A percentile compares a stretch with the other conserved stretches of the same genome.
These are phyloP conservation scores for Poicephalus gulielmi DNA, from an alignment of 2,113 vertebrate genomes.

Conservation along the genomic window DNA sequence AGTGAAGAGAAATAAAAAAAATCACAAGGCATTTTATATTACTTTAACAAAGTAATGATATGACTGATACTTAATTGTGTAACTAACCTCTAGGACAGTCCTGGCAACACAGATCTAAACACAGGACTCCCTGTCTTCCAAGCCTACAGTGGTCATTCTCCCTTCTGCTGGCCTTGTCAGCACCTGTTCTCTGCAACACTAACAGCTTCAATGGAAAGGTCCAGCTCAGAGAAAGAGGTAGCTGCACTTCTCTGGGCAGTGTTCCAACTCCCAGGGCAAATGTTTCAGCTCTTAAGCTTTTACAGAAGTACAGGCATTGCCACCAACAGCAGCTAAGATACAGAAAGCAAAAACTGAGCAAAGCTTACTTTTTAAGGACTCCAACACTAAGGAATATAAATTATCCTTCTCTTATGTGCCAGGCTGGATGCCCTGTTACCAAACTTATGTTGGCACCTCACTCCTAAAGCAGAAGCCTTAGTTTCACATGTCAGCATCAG, in stretches of 20 bases:
- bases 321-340: not conserved
- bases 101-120: not conserved
- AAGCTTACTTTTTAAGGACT: not conserved
- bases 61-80: not conserved
- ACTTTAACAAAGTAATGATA: not conserved
- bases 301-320: not conserved
- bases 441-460: not conserved
- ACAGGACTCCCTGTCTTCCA: not conserved
- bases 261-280: not conserved
- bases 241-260: not conserved
- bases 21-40: not conserved
- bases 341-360: not conserved
- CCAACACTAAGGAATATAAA: not conserved
- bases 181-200: fast-evolving
- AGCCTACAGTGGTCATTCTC: not conserved
- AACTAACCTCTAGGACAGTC: not conserved
- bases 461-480: not conserved
- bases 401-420: not conserved
- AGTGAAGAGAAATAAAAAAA: not conserved
- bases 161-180: not conserved
- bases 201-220: not conserved
- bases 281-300: not conserved
- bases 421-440: not conserved
- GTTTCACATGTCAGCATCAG: not conserved
- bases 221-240: not conserved